phyloP scores from a whole-genome alignment of 2,888 invertebrate species.

The Prenolepis imparis region DNA sequence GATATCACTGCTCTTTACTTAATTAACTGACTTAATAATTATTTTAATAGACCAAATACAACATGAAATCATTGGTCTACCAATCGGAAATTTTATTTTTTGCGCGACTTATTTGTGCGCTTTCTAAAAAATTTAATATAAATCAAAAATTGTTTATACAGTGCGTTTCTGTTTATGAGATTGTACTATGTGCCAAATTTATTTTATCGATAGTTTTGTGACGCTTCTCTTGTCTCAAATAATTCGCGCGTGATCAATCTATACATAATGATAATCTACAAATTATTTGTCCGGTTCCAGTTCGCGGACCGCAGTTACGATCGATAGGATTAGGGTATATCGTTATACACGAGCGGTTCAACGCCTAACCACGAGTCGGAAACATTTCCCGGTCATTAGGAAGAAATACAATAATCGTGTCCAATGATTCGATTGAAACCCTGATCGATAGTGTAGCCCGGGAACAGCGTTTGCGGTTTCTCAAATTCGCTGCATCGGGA shows the following conservation, averaged over 20 bases:
- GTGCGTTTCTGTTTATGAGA: background rate
- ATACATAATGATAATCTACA: slow-evolving; percentile 12
- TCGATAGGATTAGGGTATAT: slow-evolving; percentile 33
- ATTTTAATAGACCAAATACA: slow-evolving; percentile 22
- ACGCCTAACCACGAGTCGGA: slow-evolving; percentile 34
- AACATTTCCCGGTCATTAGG: slow-evolving; percentile 55
- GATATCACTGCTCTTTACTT: slow-evolving; percentile 48
- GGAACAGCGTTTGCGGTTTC: slow-evolving; percentile 45
- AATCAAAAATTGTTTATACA: background rate
- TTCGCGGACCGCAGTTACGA: slow-evolving; percentile 26
- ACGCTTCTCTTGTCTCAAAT: background rate
- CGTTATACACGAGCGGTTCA: slow-evolving; percentile 32
- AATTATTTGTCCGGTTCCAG: slow-evolving; percentile 24
- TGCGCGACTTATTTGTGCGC: background rate
- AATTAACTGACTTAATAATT: slow-evolving; percentile 41
- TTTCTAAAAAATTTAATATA: background rate
- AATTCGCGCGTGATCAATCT: background rate
- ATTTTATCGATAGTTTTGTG: background rate
- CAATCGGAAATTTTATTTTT: background rate
- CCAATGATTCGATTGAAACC: slow-evolving; percentile 55
- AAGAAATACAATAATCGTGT: slow-evolving; percentile 55
- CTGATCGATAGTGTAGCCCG: slow-evolving; percentile 35
- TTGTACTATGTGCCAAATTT: background rate
- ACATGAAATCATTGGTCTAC: background rate
- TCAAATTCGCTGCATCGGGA: slow-evolving; percentile 35